Conservation (phyloP, 2,797 vertebrate species). For the Sorex maritimensis region DNA sequence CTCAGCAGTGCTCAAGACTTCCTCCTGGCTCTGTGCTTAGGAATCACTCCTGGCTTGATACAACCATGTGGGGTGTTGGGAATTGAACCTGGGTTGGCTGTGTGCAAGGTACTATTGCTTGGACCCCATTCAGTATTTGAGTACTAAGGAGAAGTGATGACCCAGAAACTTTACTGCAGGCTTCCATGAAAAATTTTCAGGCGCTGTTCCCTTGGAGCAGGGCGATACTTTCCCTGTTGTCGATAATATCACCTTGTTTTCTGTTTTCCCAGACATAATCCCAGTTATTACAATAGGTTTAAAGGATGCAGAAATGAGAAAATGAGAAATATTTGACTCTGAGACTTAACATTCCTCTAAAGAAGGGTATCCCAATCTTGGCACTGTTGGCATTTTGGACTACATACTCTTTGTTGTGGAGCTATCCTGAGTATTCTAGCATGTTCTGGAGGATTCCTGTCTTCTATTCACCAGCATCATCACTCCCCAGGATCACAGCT, state of each 20-base stretch:
- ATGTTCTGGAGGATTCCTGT: not conserved
- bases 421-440: not conserved
- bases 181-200: not conserved
- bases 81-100: no score
- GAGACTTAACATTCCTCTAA: not conserved
- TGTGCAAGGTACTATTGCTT: no score
- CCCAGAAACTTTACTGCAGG: not conserved
- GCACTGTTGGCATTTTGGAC: not conserved
- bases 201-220: not conserved
- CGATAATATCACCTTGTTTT: fast-evolving
- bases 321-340: not conserved
- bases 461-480: not conserved
- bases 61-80: no score
- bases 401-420: not conserved
- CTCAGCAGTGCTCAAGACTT: no score
- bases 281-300: not conserved
- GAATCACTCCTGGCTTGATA: no score
- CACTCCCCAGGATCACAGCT: not conserved
- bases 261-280: not conserved
- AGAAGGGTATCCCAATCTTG: not conserved
- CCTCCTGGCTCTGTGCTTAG: no score
- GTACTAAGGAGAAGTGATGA: not conserved
- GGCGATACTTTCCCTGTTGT: not conserved
- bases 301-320: not conserved
- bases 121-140: not conserved